Evolutionary conservation across 92 coral and sea anemone species (phyloP), one percentile per base, ranked within the genome.

Genomic region (Hydrozoanthus gracilis): DNA sequence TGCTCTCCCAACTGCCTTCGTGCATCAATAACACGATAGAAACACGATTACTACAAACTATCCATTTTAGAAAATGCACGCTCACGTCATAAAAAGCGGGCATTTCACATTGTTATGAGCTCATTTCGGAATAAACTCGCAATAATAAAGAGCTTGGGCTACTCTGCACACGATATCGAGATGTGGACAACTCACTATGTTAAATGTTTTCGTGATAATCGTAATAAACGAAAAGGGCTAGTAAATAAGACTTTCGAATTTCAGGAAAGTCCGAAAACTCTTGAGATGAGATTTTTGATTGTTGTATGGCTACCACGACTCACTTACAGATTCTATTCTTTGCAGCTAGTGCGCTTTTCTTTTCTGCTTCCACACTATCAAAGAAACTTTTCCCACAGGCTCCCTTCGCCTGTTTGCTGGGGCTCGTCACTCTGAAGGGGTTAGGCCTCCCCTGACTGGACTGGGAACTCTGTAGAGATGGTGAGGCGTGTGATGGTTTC

Each of bases 321-420:
- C 14, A 93, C 98, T 89, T 79, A 94, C 95, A 90, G 46, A 82
- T 89, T 89, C 89, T 94, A 80, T 88, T 83, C 44, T 77, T 83
- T 20, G 79, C 87, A 56, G 85, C 68, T 44, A 77, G 55, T 48
- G 95, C 93, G 77, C 82, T 95, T 85, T 92, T 88, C 62, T 91
- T 89, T 51, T 96, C 98, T 82, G 93, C 93, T 71, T 96, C 99
- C 14, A 96, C 99, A 58, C 92, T 96, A 66, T 96, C 94, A 79
- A 96, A 93, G 87, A 96, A 96, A 65, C 99, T 95, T 73, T 95
- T 95, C 49, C 95, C 90, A 51, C 91, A 73, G 49, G 90, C 83
- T 14, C 89, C 91, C 65, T 67, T 82, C 15, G 93, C 54, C 61
- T 82, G 90, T n/a, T 86, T 87, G 72, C 88, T 87, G 8, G 90